Conservation (phyloP, 2,797 vertebrate genomes). For the Pitangus sulphuratus region DNA sequence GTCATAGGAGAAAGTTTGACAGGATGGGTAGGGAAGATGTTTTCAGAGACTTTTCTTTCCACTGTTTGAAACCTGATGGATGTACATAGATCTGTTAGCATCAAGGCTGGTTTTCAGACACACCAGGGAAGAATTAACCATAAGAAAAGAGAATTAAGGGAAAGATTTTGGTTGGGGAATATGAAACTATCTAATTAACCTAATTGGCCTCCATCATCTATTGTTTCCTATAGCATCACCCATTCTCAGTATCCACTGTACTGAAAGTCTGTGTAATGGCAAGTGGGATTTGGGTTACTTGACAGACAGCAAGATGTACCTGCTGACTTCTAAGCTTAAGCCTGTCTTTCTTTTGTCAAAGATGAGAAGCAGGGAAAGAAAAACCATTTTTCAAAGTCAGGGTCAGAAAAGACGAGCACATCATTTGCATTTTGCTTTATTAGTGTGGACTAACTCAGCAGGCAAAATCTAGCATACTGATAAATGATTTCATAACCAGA, state of each 20-base stretch:
- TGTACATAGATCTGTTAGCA: neutral
- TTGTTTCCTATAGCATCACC: neutral
- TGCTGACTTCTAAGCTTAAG: slow-evolving; percentile 22
- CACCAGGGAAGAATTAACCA: neutral
- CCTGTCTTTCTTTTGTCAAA: neutral
- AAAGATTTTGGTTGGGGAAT: neutral
- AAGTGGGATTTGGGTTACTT: slow-evolving; percentile 2
- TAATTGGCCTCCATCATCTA: neutral
- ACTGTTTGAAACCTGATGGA: neutral
- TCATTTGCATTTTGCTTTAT: slow-evolving; percentile 43
- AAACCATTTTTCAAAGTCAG: slow-evolving; percentile 5
- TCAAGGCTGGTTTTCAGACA: neutral
- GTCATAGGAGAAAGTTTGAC: neutral
- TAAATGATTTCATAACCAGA: slow-evolving; percentile 1
- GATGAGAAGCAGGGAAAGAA: slow-evolving; percentile 15
- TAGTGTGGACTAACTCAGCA: neutral
- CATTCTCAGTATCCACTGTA: neutral
- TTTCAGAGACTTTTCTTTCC: neutral
- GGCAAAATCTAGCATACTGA: neutral
- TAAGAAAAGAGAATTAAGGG: neutral
- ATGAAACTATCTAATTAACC: neutral
- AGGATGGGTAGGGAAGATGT: neutral
- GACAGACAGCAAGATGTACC: neutral
- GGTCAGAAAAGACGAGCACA: slow-evolving; percentile 1
- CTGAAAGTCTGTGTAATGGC: neutral